Evolutionary conservation across 2,888 invertebrate genomes (phyloP).

Genomic region (Eristalis tenax): DNA sequence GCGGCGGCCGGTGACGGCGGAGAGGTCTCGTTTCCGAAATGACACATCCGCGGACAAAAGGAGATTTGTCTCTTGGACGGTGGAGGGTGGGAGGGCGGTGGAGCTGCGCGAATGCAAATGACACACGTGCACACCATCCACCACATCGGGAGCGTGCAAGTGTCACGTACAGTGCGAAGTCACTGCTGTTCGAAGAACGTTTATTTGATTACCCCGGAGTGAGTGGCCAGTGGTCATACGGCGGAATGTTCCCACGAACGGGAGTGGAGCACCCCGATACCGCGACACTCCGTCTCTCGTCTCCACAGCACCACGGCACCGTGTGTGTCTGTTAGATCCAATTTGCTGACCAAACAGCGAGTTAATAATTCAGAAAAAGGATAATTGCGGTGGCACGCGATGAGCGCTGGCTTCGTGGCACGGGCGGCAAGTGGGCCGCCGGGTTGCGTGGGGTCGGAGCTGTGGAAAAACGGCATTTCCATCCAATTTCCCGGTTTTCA

Average conservation of each 20-base stretch:
- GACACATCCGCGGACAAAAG: conserved; percentile 50
- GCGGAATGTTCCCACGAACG: conserved; percentile 58
- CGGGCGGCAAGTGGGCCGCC: conserved; percentile 17
- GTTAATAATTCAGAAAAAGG: conserved; percentile 70
- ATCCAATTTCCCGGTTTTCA: conserved; percentile 47
- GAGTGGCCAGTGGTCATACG: conserved; percentile 4
- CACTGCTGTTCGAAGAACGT: conserved; percentile 36
- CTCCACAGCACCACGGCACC: neutral
- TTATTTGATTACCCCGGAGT: conserved; percentile 63
- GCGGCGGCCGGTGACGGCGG: neutral
- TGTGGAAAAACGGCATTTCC: conserved; percentile 32
- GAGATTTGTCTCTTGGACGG: neutral
- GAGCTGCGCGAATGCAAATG: conserved; percentile 57
- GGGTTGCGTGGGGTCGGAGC: neutral
- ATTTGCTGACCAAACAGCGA: conserved; percentile 69
- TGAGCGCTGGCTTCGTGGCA: conserved; percentile 11
- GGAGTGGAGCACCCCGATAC: neutral
- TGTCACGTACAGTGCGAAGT: conserved; percentile 69
- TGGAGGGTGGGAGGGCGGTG: neutral
- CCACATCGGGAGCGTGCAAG: conserved; percentile 23
- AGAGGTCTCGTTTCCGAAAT: conserved; percentile 33
- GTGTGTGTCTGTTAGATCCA: conserved; percentile 50
- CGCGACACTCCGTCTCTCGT: too few relatives aligned
- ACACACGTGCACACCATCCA: conserved; percentile 18
- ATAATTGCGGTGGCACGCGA: conserved; percentile 70